A percentile compares a stretch with the other conserved stretches of the same genome.
Conservation (phyloP, 2,888 invertebrate species). For the Eumerus sabulonum region DNA sequence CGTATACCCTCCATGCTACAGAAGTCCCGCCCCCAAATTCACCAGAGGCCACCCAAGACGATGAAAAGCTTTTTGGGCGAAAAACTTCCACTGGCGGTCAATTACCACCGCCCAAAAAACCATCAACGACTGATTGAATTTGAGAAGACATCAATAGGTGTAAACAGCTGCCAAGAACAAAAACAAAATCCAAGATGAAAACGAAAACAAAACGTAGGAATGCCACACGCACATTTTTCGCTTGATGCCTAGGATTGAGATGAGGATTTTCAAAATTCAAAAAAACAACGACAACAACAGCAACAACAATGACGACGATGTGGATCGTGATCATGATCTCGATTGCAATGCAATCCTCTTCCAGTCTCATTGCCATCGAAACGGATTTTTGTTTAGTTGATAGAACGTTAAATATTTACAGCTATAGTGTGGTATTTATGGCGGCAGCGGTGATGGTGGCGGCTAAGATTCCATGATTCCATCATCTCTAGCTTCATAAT, state of each 20-base stretch:
- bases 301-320: background rate
- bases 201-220: background rate
- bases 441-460: conserved; percentile 48
- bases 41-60: conserved; percentile 42
- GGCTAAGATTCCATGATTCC: conserved; percentile 17
- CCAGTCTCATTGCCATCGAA: conserved; percentile 62
- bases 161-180: conserved; percentile 31
- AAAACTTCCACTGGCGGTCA: conserved; percentile 48
- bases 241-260: conserved; percentile 40
- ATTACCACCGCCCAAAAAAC: conserved; percentile 54
- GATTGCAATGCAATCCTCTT: conserved; percentile 27
- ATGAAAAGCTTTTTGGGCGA: conserved; percentile 28
- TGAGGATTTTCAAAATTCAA: conserved; percentile 33
- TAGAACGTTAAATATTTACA: conserved; percentile 66
- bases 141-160: conserved; percentile 48
- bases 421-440: conserved; percentile 68
- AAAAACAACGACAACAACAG: conserved; percentile 62
- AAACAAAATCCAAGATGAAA: no score
- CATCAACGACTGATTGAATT: conserved; percentile 57
- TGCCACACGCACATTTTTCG: conserved; percentile 49
- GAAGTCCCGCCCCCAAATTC: conserved; percentile 21
- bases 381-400: conserved; percentile 61
- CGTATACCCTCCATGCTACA: conserved; percentile 21
- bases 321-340: conserved; percentile 42
- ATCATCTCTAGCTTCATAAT: conserved; percentile 11